A percentile compares a stretch with the other conserved stretches of the same genome.
These are phyloP conservation scores for Danaus melanippus DNA, from an alignment of 1,140 invertebrate species.

Conservation along the genomic window DNA sequence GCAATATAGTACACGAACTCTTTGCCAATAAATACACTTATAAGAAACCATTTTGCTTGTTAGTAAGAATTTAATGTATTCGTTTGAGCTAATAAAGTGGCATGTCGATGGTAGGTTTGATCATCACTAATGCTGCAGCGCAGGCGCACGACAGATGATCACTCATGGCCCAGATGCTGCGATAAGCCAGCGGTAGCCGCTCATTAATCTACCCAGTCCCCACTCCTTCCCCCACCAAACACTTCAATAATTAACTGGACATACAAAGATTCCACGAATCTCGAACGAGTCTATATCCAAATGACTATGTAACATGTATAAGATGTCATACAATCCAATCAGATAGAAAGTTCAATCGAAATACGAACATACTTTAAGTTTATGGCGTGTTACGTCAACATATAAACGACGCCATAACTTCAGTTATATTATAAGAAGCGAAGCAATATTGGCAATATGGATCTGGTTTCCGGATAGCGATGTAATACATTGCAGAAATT, in stretches of 20 bases:
- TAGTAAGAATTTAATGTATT: no score
- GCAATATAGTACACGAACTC: no score
- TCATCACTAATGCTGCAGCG: constrained; percentile 37
- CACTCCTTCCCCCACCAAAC: constrained; percentile 26
- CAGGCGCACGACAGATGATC: constrained; percentile 69
- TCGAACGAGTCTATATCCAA: constrained; percentile 31
- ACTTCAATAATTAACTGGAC: constrained; percentile 64
- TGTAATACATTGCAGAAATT: background rate
- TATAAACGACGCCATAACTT: constrained; percentile 1
- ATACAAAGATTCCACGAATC: constrained; percentile 57
- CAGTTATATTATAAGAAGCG: constrained; percentile 13
- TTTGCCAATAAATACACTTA: no score
- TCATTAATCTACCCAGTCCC: constrained; percentile 68
- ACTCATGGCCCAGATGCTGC: constrained; percentile 67
- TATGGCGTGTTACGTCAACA: constrained; percentile 16
- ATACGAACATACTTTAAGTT: background rate
- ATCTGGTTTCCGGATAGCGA: constrained; percentile 12
- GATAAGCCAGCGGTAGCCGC: constrained; percentile 68
- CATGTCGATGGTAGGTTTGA: constrained; percentile 16
- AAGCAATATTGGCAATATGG: constrained; percentile 14
- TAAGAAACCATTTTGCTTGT: no score
- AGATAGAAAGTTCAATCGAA: constrained; percentile 19
- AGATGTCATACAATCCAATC: constrained; percentile 29
- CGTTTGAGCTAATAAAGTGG: constrained; percentile 5
- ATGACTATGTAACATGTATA: constrained; percentile 33